Conservation (phyloP, 2,888 invertebrate species). For the Candidula unifasciata region DNA sequence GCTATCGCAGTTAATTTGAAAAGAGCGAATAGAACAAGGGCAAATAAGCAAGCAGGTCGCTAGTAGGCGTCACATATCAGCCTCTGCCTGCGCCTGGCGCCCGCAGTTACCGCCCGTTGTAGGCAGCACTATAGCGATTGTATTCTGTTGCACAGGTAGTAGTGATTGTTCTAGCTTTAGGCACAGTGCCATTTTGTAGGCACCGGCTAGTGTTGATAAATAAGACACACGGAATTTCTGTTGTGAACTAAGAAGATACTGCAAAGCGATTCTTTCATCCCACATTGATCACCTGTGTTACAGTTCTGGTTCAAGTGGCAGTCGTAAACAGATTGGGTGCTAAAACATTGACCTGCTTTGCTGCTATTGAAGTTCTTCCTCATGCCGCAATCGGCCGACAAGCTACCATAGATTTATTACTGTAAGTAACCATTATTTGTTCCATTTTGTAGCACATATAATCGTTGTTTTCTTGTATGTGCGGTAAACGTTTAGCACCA, state of each 20-base stretch:
- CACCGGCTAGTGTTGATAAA: too few relatives aligned
- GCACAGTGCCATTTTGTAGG: too few relatives aligned
- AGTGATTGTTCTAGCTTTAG: too few relatives aligned
- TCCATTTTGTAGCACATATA: too few relatives aligned
- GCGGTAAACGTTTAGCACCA: too few relatives aligned
- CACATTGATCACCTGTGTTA: constrained; percentile 16
- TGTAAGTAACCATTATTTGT: constrained; percentile 17
- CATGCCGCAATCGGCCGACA: background rate
- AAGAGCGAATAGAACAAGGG: background rate
- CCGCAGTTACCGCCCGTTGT: too few relatives aligned
- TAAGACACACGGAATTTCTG: too few relatives aligned
- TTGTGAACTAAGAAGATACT: too few relatives aligned
- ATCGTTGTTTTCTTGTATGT: too few relatives aligned
- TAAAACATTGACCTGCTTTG: constrained; percentile 34
- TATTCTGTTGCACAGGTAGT: too few relatives aligned
- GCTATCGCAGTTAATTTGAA: background rate
- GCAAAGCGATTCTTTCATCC: background rate
- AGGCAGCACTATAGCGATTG: too few relatives aligned
- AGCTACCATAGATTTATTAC: background rate
- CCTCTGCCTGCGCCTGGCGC: background rate
- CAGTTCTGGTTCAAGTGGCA: constrained; percentile 41
- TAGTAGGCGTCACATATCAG: constrained; percentile 19
- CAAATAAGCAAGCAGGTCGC: constrained; percentile 40
- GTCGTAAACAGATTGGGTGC: constrained; percentile 46
- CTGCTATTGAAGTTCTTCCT: constrained; percentile 32